Percentiles rank a stretch among this genome's conserved stretches.
phyloP scores from a whole-genome alignment of 2,113 vertebrate species.

The Callionymus lyra region DNA sequence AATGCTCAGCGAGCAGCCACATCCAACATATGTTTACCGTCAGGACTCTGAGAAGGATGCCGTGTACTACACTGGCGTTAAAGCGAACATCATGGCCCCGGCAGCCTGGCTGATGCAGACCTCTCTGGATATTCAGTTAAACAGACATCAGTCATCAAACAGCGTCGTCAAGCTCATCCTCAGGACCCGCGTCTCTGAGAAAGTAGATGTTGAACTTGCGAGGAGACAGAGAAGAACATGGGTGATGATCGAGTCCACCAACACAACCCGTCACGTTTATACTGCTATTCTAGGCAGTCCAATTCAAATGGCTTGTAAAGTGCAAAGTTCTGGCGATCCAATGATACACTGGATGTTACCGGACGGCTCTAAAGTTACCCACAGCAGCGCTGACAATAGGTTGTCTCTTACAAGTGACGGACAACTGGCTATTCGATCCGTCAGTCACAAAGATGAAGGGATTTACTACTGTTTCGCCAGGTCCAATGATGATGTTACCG shows the following conservation, averaged over 20 bases:
- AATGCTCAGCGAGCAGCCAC: conserved; percentile 54
- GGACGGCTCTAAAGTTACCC: conserved; percentile 65
- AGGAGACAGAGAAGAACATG: conserved; percentile 57
- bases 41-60: conserved; percentile 73
- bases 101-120: conserved; percentile 83
- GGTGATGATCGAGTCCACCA: conserved; percentile 74
- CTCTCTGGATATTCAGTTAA: conserved; percentile 70
- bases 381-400: conserved; percentile 46
- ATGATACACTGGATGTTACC: conserved; percentile 75
- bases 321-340: conserved; percentile 69
- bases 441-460: conserved; percentile 67
- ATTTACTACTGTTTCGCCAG: conserved; percentile 75
- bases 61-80: conserved; percentile 82
- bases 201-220: conserved; percentile 35
- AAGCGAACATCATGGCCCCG: conserved; percentile 61
- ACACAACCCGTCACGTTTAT: conserved; percentile 27
- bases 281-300: conserved; percentile 63
- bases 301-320: conserved; percentile 64
- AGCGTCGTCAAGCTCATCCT: conserved; percentile 66
- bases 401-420: conserved; percentile 69
- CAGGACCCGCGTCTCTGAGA: conserved; percentile 47
- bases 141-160: conserved; percentile 75
- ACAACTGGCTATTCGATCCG: conserved; percentile 58
- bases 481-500: conserved; percentile 63
- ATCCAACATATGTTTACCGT: conserved; percentile 62